phyloP scores from a whole-genome alignment of 2,113 vertebrate species.

The Equus quagga region DNA sequence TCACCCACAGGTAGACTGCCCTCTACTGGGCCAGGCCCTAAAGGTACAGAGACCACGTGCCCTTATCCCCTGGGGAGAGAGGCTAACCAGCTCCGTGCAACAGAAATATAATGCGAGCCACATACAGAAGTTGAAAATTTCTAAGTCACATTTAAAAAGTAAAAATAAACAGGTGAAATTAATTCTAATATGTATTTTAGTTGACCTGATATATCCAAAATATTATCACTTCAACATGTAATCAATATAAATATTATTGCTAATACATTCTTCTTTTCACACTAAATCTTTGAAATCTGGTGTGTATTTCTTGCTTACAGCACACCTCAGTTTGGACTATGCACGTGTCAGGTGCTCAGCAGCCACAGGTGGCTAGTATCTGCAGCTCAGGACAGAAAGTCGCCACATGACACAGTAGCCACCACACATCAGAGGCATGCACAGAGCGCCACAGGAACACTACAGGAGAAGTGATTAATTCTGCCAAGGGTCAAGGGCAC shows the following conservation, averaged over 20 bases:
- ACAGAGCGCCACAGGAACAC: not conserved
- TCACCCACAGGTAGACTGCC: not conserved
- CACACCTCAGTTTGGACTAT: not conserved
- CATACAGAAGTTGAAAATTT: not conserved
- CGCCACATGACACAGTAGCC: fast-evolving
- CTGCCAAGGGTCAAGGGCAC: not conserved
- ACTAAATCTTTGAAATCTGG: fast-evolving
- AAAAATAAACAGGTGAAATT: not conserved
- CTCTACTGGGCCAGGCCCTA: not conserved
- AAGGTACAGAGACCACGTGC: not conserved
- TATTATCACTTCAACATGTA: not conserved
- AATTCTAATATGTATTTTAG: not conserved
- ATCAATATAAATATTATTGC: too few species aligned
- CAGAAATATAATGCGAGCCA: not conserved
- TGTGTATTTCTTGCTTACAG: fast-evolving
- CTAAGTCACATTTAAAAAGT: not conserved
- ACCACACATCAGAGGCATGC: fast-evolving
- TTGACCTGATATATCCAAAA: not conserved
- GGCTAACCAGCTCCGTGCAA: not conserved
- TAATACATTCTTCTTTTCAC: not conserved
- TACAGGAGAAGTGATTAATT: fast-evolving
- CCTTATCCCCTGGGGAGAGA: not conserved
- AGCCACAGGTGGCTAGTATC: not conserved
- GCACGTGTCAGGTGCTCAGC: fast-evolving
- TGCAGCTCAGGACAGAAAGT: not conserved